Base-by-base conservation (phyloP, 2,113 vertebrate species). In the Trogon surrucura region DNA sequence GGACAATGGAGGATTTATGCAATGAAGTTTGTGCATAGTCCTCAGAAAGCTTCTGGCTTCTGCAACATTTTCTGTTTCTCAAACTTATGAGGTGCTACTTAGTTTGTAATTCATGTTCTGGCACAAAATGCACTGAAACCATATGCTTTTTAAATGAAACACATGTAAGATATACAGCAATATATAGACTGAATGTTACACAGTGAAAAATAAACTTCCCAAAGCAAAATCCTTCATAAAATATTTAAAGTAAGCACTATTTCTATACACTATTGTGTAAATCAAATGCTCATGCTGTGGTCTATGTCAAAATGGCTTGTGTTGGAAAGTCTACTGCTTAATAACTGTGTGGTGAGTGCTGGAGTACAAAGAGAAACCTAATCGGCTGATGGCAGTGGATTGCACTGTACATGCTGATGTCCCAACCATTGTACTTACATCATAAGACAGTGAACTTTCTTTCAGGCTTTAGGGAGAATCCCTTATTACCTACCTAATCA, bases 51-150 rank as follows among this genome's bases (percentile, higher is more conserved):
- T 57, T 78, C 21, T 89, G 56, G 10, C 13, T 81, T 91, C 30
- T 67, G 38, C 32, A 88, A 45, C 7, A 27, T 80, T 41, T 94
- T 94, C 11, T 72, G 12, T 80, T 96, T 95, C 18, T 82, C 36
- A 88, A 53, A 88, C 75, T 96, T 96, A 85, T 21, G 78, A 94
- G 57, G 85, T 96, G 73, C 51, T 84, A 26, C 36, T 80, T 75
- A 48, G 51, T 87, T 91, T 96, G 80, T 88, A 97, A 95, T 95
- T 96, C 27, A 57, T 93, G 29, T 70, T 88, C 41, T 85, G 54
- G 18, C 32, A 62, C 10, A 77, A 53, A 64, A 12, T 41, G 13
- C 41, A 23, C 16, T 69, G 50, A 89, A 96, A 80, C 27, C 23
- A 82, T 61, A 71, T 13, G 77, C 19, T 72, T 56, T 93, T 96